Percentiles rank a stretch among this genome's conserved stretches.
These are phyloP conservation scores for Spilogale gracilis DNA, from an alignment of 2,113 vertebrate genomes.

Conservation along the genomic window DNA sequence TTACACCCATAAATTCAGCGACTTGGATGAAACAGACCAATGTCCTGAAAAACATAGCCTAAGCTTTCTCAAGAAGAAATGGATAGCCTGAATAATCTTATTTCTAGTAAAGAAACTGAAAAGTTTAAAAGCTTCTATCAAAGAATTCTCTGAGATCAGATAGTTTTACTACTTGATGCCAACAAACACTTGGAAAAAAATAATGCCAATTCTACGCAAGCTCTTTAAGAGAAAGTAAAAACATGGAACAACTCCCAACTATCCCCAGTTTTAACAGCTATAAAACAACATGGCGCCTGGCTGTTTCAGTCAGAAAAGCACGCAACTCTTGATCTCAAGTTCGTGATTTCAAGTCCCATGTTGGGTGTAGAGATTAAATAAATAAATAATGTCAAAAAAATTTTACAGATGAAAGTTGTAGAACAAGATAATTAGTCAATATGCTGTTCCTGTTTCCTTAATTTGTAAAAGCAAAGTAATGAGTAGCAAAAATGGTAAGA, in stretches of 20 bases:
- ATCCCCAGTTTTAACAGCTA: background rate
- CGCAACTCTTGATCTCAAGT: background rate
- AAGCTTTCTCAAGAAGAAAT: background rate
- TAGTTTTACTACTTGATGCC: background rate
- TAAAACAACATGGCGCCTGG: background rate
- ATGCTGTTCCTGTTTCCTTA: background rate
- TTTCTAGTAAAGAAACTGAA: background rate
- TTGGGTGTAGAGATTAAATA: background rate
- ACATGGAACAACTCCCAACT: background rate
- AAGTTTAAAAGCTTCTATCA: background rate
- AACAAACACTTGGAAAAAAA: background rate
- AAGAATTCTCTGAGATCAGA: background rate
- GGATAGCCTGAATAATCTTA: background rate
- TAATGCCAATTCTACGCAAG: background rate
- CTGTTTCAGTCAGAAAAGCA: background rate
- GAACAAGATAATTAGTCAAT: background rate
- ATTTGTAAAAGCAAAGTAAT: background rate
- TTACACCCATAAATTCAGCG: background rate
- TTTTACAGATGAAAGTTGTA: background rate
- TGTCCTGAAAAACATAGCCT: background rate
- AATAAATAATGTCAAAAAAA: background rate
- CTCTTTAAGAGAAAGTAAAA: background rate
- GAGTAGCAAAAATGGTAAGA: background rate
- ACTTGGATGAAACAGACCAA: background rate
- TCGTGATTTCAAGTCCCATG: background rate